phyloP scores from a whole-genome alignment of 1,140 invertebrate genomes.

The Hyles euphorbiae region DNA sequence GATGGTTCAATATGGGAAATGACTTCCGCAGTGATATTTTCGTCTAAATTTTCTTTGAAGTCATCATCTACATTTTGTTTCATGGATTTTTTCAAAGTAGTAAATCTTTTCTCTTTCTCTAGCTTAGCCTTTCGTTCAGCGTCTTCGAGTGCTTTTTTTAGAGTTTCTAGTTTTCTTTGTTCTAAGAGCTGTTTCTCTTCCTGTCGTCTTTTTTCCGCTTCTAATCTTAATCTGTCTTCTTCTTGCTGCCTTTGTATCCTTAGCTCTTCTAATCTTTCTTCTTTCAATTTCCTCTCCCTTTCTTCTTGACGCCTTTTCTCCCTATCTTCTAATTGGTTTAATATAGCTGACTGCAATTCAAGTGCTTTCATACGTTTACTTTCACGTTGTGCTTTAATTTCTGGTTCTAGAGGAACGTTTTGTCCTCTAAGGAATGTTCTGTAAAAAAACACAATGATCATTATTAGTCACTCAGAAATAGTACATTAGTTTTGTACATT shows the following conservation, averaged over 20 bases:
- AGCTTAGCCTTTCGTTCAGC: slow-evolving; percentile 77
- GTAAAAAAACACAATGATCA: slow-evolving; percentile 21
- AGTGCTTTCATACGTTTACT: slow-evolving; percentile 81
- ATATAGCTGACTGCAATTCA: slow-evolving; percentile 83
- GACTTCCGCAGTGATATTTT: slow-evolving; percentile 17
- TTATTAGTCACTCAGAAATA: slow-evolving; percentile 14
- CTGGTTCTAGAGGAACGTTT: slow-evolving; percentile 82
- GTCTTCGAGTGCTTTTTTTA: slow-evolving; percentile 78
- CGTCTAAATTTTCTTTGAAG: slow-evolving; percentile 28
- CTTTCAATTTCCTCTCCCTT: slow-evolving; percentile 76
- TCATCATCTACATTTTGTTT: slow-evolving; percentile 25
- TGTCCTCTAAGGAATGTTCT: slow-evolving; percentile 82
- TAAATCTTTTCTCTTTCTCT: slow-evolving; percentile 74
- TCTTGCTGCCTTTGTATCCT: slow-evolving; percentile 80
- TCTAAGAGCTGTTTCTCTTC: slow-evolving; percentile 79
- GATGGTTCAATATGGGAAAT: slow-evolving; percentile 34
- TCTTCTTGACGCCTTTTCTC: slow-evolving; percentile 81
- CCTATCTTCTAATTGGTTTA: slow-evolving; percentile 83
- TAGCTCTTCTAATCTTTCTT: slow-evolving; percentile 82
- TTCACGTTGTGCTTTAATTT: slow-evolving; percentile 81
- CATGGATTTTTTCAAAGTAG: slow-evolving; percentile 43
- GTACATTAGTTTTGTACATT: slow-evolving; percentile 2
- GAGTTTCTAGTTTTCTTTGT: slow-evolving; percentile 76
- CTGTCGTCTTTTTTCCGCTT: slow-evolving; percentile 75
- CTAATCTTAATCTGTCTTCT: slow-evolving; percentile 77